Evolutionary conservation across 2,888 invertebrate species (phyloP), one percentile per base, ranked within the genome.

Genomic region (Drosophila seclusa): DNA sequence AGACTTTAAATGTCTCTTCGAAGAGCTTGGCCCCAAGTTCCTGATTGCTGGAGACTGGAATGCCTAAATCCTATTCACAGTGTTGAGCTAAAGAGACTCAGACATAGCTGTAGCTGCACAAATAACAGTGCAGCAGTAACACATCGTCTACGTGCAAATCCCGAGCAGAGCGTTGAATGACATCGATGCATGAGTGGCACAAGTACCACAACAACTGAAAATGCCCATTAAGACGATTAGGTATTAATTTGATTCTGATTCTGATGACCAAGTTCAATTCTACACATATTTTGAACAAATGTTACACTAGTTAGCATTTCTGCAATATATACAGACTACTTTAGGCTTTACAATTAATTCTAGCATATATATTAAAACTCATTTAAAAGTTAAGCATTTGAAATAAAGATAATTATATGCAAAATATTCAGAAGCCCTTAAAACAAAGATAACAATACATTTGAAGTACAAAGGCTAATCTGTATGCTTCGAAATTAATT

Each of bases 401-500:
- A 13, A 13, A 48, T n/a, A 31, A 8, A 7, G 21, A 55, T 57
- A 45, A 63, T 48, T 36, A 8, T 2, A 36, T 8, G 2, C 5
- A 18, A 36, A 29, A 11, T 45, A 45, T 48, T 42, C 6, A 3
- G 16, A 29, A n/a, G 4, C 24, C 13, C 48, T n/a, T 24, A 24
- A 24, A 4, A 52, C 4, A 13, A 32, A 27, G 10, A 24, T 29
- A 29, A 40, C 40, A 38, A 60, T 54, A 29, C 48, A 45, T 49
- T 54, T 34, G 32, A 42, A 63, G 50, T 36, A 54, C 29, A 27
- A 45, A 34, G 48, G n/a, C 50, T 77, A 31, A 49, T 55, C 53
- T 73, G 36, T 79, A 84, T 78, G 88, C 77, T 60, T 77, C 58
- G 55, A 77, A 84, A 87, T 87, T 85, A 83, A 84, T 83, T 87